Evolutionary conservation across 2,113 vertebrate genomes (phyloP).

Genomic region (Podarcis raffonei): DNA sequence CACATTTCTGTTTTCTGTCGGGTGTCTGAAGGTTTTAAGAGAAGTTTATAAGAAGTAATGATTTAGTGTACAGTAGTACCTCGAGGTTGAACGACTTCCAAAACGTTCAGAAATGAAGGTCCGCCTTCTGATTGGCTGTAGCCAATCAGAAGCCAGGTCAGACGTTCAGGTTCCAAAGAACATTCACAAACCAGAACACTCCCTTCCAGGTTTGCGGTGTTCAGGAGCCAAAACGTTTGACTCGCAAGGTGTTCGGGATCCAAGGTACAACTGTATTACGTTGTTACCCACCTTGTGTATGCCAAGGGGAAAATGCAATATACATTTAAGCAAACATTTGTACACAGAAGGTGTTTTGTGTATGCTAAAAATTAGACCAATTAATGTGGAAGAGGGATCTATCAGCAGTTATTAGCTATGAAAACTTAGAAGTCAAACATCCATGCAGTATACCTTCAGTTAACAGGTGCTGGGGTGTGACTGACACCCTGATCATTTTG

Average conservation of each 20-base stretch:
- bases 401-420: not conserved
- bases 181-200: too few species aligned
- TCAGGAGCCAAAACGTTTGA: too few species aligned
- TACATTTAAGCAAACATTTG: not conserved
- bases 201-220: too few species aligned
- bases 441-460: not conserved
- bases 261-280: not conserved
- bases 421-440: not conserved
- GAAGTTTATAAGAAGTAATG: not conserved
- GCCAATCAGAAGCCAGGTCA: too few species aligned
- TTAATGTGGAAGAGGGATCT: not conserved
- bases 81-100: too few species aligned
- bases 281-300: not conserved
- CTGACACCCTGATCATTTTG: not conserved
- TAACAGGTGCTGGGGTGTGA: not conserved
- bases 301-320: not conserved
- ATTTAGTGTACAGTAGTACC: not conserved
- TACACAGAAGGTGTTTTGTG: not conserved
- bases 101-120: too few species aligned
- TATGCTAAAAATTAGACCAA: not conserved
- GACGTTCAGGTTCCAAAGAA: too few species aligned
- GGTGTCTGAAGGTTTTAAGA: not conserved
- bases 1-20: not conserved
- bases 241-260: too few species aligned
- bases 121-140: too few species aligned